phyloP scores from a whole-genome alignment of 2,797 vertebrate species.

The Parauchenoglanis ngamensis region DNA sequence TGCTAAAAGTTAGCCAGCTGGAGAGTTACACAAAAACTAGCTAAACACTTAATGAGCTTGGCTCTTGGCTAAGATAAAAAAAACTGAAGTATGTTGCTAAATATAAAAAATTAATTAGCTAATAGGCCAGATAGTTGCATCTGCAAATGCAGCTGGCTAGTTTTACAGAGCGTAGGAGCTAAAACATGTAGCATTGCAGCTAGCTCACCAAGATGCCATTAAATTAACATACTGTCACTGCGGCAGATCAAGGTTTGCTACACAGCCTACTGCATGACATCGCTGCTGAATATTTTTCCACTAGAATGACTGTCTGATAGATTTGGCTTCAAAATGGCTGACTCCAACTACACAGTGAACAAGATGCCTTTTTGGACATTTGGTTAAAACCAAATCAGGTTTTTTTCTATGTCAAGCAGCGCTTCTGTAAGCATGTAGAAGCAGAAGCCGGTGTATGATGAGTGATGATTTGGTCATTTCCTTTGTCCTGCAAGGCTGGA shows the following conservation, averaged over 20 bases:
- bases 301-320: neutral
- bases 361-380: neutral
- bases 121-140: neutral
- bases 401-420: neutral
- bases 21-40: too few species aligned
- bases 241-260: neutral
- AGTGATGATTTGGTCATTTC: constrained; percentile 44
- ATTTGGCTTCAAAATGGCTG: neutral
- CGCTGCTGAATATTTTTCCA: neutral
- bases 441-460: neutral
- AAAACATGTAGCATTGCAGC: neutral
- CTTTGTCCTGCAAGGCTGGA: constrained; percentile 39
- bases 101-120: neutral
- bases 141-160: neutral
- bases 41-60: too few species aligned
- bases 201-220: neutral
- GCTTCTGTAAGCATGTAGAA: constrained; percentile 2
- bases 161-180: neutral
- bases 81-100: neutral
- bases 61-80: neutral
- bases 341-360: neutral
- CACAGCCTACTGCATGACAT: neutral
- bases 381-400: neutral
- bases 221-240: neutral
- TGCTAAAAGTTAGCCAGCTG: too few species aligned